Evolutionary conservation across 2,113 vertebrate genomes (phyloP).

Genomic region (Lamprologus callipterus): DNA sequence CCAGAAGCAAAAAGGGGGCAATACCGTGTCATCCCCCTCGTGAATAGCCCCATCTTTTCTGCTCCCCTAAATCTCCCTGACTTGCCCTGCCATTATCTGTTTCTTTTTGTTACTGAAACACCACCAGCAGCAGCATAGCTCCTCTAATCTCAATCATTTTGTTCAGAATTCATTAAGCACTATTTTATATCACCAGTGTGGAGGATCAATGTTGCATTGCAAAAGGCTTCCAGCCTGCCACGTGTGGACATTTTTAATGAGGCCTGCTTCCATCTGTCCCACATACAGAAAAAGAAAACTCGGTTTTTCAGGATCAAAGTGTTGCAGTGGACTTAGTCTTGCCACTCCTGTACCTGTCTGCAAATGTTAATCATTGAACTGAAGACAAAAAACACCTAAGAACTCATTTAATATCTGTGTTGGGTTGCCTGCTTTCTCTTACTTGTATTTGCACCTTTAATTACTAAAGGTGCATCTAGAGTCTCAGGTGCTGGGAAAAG

Average conservation of each 20-base stretch:
- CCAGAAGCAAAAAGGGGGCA: conserved; percentile 54
- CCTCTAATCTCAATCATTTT: conserved; percentile 52
- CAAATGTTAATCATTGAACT: not conserved
- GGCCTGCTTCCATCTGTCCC: conserved; percentile 30
- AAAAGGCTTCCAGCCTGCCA: conserved; percentile 47
- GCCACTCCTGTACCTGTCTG: not conserved
- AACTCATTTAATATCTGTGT: not conserved
- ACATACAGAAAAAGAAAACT: not conserved
- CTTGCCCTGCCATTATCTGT: not conserved
- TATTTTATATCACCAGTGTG: conserved; percentile 40
- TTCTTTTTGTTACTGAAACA: conserved; percentile 13
- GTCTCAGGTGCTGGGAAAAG: not conserved
- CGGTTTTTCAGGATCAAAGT: not conserved
- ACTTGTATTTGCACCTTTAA: not conserved
- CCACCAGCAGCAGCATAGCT: not conserved
- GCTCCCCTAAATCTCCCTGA: conserved; percentile 3
- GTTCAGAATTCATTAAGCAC: conserved; percentile 61
- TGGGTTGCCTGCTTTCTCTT: not conserved
- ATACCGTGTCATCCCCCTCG: conserved; percentile 61
- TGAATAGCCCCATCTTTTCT: conserved; percentile 54
- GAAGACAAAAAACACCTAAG: not conserved
- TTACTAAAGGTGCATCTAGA: not conserved
- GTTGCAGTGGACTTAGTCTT: not conserved
- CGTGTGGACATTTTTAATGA: conserved; percentile 50
- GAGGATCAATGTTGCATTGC: conserved; percentile 54